These are phyloP conservation scores for Anneissia japonica DNA, from an alignment of 35 echinoderm and acorn worm species.

Conservation along the genomic window DNA sequence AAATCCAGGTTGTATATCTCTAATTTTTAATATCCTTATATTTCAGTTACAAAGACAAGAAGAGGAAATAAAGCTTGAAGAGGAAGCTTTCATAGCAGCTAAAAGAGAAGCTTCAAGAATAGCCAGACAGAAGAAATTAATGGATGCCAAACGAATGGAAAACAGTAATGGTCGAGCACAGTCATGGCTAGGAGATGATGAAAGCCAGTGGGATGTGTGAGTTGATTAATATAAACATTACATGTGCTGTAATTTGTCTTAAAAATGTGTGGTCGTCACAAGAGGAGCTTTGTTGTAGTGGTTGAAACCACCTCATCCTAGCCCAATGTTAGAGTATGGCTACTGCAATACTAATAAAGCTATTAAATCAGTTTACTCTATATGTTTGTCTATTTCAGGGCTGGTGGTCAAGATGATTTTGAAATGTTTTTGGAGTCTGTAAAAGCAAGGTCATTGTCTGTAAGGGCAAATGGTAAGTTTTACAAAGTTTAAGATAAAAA, in stretches of 20 bases:
- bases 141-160: constrained; percentile 48
- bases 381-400: constrained; percentile 25
- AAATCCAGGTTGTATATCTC: too few relatives aligned
- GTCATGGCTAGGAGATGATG: constrained; percentile 74
- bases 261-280: too few relatives aligned
- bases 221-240: too few relatives aligned
- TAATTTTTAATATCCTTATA: too few relatives aligned
- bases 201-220: constrained; percentile 88
- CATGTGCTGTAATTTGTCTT: too few relatives aligned
- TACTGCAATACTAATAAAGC: too few relatives aligned
- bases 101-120: constrained; percentile 68
- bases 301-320: too few relatives aligned
- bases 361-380: too few relatives aligned
- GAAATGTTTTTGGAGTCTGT: constrained; percentile 83
- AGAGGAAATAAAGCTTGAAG: constrained; percentile 69
- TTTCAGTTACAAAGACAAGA: constrained; percentile 57
- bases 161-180: constrained; percentile 55
- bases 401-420: constrained; percentile 91
- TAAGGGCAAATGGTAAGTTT: constrained; percentile 77
- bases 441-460: constrained; percentile 78
- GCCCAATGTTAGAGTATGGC: too few relatives aligned
- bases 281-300: too few relatives aligned
- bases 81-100: constrained; percentile 83
- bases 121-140: constrained; percentile 53
- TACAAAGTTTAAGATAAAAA: background rate